Conservation (phyloP, 2,888 invertebrate species). For the Standfussiana lucernea region DNA sequence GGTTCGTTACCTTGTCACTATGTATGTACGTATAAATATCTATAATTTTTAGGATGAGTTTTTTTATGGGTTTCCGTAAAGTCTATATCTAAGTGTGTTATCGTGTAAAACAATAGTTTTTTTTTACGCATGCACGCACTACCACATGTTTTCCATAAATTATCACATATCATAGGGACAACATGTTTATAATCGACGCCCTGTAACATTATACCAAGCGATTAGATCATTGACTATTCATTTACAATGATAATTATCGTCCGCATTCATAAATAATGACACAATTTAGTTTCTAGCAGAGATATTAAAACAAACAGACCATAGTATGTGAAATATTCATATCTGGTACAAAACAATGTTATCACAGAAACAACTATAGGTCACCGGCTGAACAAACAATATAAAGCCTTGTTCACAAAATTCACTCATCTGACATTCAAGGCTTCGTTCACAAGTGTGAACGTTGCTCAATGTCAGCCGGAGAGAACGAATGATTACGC, state of each 20-base stretch:
- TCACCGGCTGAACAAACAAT: slow-evolving; percentile 70
- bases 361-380: slow-evolving; percentile 72
- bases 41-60: not conserved
- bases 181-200: slow-evolving; percentile 42
- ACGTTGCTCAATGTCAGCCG: slow-evolving; percentile 79
- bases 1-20: not conserved
- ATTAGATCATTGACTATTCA: slow-evolving; percentile 35
- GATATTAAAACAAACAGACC: slow-evolving; percentile 67
- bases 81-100: not conserved
- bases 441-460: slow-evolving; percentile 75
- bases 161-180: slow-evolving; percentile 11
- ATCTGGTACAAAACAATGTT: slow-evolving; percentile 74
- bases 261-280: slow-evolving; percentile 62
- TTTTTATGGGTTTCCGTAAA: not conserved
- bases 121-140: slow-evolving; percentile 13
- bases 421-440: slow-evolving; percentile 76
- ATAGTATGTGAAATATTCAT: slow-evolving; percentile 63
- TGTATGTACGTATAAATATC: not conserved
- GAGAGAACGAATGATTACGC: slow-evolving; percentile 76
- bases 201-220: slow-evolving; percentile 36
- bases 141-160: slow-evolving; percentile 31
- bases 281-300: slow-evolving; percentile 52
- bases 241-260: slow-evolving; percentile 37
- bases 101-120: slow-evolving; percentile 6
- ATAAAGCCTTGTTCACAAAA: slow-evolving; percentile 73